Percentiles rank a stretch among this genome's conserved stretches.
Conservation (phyloP, 2,797 vertebrate genomes). For the Malacoraja senta region DNA sequence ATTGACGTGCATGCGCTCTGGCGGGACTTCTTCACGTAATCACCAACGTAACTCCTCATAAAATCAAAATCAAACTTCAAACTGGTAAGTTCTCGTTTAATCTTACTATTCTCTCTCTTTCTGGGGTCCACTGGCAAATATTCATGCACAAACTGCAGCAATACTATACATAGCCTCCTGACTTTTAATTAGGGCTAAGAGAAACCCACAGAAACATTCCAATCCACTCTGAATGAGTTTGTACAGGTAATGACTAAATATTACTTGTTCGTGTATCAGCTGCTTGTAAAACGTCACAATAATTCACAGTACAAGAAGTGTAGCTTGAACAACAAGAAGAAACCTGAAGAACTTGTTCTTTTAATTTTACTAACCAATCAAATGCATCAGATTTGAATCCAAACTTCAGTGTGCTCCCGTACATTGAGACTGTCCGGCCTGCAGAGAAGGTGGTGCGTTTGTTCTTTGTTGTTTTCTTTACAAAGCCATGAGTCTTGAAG, state of each 20-base stretch:
- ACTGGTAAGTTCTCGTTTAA: no score
- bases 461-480: neutral
- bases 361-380: neutral
- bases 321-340: neutral
- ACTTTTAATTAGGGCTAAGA: neutral
- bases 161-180: neutral
- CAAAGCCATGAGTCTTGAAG: neutral
- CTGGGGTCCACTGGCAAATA: neutral
- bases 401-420: neutral
- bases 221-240: neutral
- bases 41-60: no score
- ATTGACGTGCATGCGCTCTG: no score
- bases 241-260: neutral
- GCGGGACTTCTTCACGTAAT: no score
- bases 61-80: no score
- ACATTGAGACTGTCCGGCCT: neutral
- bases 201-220: neutral
- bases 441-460: neutral
- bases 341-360: neutral
- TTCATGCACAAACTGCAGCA: neutral
- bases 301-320: neutral
- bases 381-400: neutral
- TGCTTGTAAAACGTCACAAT: neutral
- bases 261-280: neutral
- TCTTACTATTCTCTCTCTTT: neutral